Evolutionary conservation across 1,140 invertebrate genomes (phyloP).

Genomic region (Philaenus spumarius): DNA sequence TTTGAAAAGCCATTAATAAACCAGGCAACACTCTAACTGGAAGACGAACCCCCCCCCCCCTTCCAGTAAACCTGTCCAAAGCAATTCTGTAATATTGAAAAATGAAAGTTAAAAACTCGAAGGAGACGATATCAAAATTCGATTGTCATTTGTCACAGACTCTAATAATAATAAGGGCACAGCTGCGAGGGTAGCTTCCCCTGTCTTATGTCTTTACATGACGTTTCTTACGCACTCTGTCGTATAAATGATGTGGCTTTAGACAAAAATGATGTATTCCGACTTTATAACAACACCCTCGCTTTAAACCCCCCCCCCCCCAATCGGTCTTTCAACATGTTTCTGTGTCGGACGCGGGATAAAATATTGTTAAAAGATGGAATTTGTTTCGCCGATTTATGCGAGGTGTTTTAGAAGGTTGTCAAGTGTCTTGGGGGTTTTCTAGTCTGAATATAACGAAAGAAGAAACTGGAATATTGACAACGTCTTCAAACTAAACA

Average conservation of each 20-base stretch:
- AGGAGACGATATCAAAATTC: slow-evolving; percentile 10
- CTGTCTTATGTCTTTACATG: slow-evolving; percentile 8
- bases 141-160: slow-evolving; percentile 27
- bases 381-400: background rate
- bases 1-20: no score
- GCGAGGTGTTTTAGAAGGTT: background rate
- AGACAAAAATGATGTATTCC: no score
- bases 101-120: background rate
- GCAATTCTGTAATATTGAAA: background rate
- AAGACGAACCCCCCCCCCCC: no score
- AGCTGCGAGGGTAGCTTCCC: slow-evolving; percentile 4
- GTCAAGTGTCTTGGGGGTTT: no score
- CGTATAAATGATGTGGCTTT: background rate
- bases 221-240: background rate
- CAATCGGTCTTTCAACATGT: background rate
- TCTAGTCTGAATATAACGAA: no score
- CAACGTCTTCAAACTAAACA: no score
- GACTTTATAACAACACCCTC: background rate
- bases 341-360: background rate
- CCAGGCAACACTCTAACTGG: no score
- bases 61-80: background rate
- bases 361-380: background rate
- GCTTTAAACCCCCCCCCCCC: background rate
- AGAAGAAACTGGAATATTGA: no score
- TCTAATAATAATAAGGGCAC: slow-evolving; percentile 17